Evolutionary conservation across 2,888 invertebrate genomes (phyloP).

Genomic region (Selenia dentaria): DNA sequence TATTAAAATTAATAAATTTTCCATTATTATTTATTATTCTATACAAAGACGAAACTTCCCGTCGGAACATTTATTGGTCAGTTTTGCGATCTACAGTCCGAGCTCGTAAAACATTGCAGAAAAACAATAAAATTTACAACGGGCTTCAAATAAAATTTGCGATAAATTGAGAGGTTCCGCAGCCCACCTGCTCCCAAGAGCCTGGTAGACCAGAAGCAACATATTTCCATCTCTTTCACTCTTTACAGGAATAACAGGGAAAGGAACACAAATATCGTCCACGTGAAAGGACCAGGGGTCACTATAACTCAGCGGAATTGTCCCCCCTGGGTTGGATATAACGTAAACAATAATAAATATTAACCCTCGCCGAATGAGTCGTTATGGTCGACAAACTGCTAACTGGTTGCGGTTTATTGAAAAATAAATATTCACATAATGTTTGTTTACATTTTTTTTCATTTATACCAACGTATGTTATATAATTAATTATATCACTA

Average conservation of each 20-base stretch:
- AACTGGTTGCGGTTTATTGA: slow-evolving; percentile 30
- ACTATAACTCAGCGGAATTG: slow-evolving; percentile 77
- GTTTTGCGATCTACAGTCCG: slow-evolving; percentile 15
- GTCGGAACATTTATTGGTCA: slow-evolving; percentile 10
- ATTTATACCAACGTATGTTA: too few relatives aligned
- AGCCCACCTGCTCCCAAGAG: slow-evolving; percentile 64
- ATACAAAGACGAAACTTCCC: not conserved
- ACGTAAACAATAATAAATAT: slow-evolving; percentile 67
- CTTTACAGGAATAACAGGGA: not conserved
- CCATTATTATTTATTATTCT: too few relatives aligned
- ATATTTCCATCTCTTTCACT: slow-evolving; percentile 6
- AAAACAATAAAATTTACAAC: slow-evolving; percentile 58
- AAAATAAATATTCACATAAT: slow-evolving; percentile 7
- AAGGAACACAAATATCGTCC: slow-evolving; percentile 15
- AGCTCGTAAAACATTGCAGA: slow-evolving; percentile 30
- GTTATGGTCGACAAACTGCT: slow-evolving; percentile 49
- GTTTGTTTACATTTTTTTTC: too few relatives aligned
- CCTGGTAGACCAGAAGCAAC: slow-evolving; percentile 30
- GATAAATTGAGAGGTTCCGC: slow-evolving; percentile 73
- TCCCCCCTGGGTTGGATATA: slow-evolving; percentile 63
- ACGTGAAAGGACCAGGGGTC: slow-evolving; percentile 47
- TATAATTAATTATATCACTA: too few relatives aligned
- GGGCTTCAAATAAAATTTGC: slow-evolving; percentile 70
- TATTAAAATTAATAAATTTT: too few relatives aligned
- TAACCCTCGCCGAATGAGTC: slow-evolving; percentile 65